Percentiles rank a stretch among this genome's conserved stretches.
Conservation (phyloP, 2,888 invertebrate species). For the Himalopsyche tibetana region DNA sequence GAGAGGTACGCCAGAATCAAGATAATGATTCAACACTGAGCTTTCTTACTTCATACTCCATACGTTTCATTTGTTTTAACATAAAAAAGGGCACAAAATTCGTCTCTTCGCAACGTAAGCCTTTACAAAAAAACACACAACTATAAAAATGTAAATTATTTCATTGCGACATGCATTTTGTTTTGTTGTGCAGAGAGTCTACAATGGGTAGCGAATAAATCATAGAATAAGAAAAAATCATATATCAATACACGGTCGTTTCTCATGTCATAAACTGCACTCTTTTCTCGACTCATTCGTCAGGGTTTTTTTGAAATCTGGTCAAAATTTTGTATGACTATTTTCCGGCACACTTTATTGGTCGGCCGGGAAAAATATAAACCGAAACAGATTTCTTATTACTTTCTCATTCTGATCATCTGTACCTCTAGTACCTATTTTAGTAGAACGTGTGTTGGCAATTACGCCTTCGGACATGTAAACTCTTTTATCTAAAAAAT, state of each 20-base stretch:
- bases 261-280: conserved; percentile 35
- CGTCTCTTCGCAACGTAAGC: conserved; percentile 55
- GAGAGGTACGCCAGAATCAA: conserved; percentile 63
- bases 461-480: conserved; percentile 60
- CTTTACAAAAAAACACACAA: conserved; percentile 49
- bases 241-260: conserved; percentile 18
- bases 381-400: conserved; percentile 46
- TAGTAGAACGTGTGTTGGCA: conserved; percentile 56
- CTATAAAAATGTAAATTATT: conserved; percentile 45
- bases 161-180: conserved; percentile 55
- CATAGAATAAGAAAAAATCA: conserved; percentile 48
- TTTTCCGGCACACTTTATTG: conserved; percentile 57
- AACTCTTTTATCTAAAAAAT: conserved; percentile 65
- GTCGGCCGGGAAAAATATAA: conserved; percentile 46
- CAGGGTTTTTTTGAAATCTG: conserved; percentile 38
- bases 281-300: conserved; percentile 33
- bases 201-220: conserved; percentile 51
- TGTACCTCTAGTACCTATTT: conserved; percentile 65
- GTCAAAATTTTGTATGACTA: conserved; percentile 18
- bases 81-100: conserved; percentile 61
- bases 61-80: conserved; percentile 23
- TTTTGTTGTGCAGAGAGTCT: conserved; percentile 58
- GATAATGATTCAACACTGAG: conserved; percentile 49
- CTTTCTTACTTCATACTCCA: conserved; percentile 44
- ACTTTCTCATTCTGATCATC: conserved; percentile 58